phyloP scores from a whole-genome alignment of 2,888 invertebrate genomes.

The Elegia similella region DNA sequence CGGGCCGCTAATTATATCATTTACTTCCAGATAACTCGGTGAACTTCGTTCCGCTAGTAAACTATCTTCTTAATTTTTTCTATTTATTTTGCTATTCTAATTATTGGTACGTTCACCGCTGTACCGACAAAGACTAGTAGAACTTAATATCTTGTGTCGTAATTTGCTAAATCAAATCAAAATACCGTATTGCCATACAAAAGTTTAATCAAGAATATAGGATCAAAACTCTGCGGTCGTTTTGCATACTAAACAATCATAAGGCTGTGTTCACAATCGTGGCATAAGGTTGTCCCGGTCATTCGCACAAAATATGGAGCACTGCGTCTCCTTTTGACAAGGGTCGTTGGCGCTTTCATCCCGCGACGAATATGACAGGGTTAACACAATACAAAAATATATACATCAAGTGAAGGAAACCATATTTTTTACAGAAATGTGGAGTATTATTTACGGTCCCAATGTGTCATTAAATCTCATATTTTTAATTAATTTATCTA shows the following conservation, averaged over 20 bases:
- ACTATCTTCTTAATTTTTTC: no score
- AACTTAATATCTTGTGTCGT: no score
- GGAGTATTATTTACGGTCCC: background rate
- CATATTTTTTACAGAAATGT: background rate
- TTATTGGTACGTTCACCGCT: no score
- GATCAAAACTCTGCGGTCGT: background rate
- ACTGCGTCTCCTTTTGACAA: constrained; percentile 50
- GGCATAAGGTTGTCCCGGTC: constrained; percentile 16
- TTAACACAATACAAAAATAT: constrained; percentile 9
- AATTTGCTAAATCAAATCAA: background rate
- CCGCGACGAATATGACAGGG: constrained; percentile 13
- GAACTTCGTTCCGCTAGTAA: no score
- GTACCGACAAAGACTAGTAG: no score
- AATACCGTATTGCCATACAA: background rate
- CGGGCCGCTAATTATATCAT: no score
- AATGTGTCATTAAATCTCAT: background rate
- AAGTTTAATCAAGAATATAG: background rate
- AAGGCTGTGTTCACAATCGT: constrained; percentile 7
- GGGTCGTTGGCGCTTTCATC: constrained; percentile 57
- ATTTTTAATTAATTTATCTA: no score
- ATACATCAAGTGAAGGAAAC: background rate
- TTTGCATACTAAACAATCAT: constrained; percentile 10
- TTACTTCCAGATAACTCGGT: no score
- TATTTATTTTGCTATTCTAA: no score
- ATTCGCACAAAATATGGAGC: constrained; percentile 51